Evolutionary conservation across 2,888 invertebrate species (phyloP).

Genomic region (Netelia fuscicornis): DNA sequence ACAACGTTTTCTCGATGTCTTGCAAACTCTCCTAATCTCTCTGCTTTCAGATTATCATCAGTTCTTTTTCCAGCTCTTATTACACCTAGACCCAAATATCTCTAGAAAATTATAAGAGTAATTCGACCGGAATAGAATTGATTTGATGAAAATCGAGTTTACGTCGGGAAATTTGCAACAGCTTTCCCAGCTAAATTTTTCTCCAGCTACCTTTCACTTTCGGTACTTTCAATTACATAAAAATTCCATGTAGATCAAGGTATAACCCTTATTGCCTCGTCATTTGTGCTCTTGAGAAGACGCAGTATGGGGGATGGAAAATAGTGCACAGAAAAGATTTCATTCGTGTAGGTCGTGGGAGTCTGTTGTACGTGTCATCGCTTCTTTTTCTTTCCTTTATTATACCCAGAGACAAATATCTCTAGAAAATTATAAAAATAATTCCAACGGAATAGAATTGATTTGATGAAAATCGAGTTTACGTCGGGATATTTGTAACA

Average conservation of each 20-base stretch:
- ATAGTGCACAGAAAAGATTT: conserved; percentile 41
- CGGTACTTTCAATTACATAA: conserved; percentile 37
- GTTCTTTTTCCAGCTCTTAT: neutral
- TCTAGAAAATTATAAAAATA: neutral
- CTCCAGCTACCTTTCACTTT: conserved; percentile 1
- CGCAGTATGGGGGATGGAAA: conserved; percentile 32
- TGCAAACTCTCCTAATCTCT: conserved; percentile 46
- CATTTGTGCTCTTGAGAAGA: neutral
- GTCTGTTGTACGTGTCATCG: neutral
- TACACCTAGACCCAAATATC: neutral
- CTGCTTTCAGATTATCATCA: conserved; percentile 19
- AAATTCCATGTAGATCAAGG: conserved; percentile 19
- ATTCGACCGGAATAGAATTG: neutral
- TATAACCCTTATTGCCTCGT: conserved; percentile 31
- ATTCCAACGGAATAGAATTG: neutral
- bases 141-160: neutral
- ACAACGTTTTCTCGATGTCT: conserved; percentile 44
- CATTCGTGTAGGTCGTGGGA: conserved; percentile 43
- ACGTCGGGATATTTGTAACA: neutral
- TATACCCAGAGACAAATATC: neutral
- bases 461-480: neutral
- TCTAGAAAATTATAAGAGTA: neutral
- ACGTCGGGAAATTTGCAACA: neutral
- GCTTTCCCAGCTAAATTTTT: neutral
- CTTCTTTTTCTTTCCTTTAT: neutral